phyloP scores from a whole-genome alignment of 2,888 invertebrate species.

The Alentia gelatinosa region DNA sequence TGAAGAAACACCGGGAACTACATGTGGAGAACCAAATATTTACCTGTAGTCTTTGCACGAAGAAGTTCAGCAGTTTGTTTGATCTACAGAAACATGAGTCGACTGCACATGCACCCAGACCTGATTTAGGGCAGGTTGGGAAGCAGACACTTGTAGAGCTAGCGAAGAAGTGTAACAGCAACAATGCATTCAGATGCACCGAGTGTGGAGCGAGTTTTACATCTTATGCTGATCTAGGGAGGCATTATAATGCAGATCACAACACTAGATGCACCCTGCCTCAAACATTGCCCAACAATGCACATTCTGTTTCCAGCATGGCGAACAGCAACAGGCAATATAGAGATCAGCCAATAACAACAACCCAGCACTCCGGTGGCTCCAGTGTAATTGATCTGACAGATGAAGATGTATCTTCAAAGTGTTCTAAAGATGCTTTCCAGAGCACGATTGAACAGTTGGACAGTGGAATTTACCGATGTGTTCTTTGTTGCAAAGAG shows the following conservation, averaged over 20 bases:
- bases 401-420: too few species aligned
- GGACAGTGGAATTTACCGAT: neutral
- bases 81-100: constrained; percentile 12
- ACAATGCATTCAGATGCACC: neutral
- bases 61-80: neutral
- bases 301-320: neutral
- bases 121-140: neutral
- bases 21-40: neutral
- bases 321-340: neutral
- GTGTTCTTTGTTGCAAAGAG: neutral
- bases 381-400: too few species aligned
- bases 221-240: neutral
- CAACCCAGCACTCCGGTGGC: too few species aligned
- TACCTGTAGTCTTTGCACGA: neutral
- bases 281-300: too few species aligned
- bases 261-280: too few species aligned
- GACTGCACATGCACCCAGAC: neutral
- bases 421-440: neutral
- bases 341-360: neutral
- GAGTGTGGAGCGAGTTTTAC: neutral
- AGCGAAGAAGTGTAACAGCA: neutral
- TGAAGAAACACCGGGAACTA: constrained; percentile 24
- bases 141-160: neutral
- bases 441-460: neutral
- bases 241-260: neutral